These are phyloP conservation scores for Misgurnus anguillicaudatus DNA, from an alignment of 2,113 vertebrate genomes.

Conservation along the genomic window DNA sequence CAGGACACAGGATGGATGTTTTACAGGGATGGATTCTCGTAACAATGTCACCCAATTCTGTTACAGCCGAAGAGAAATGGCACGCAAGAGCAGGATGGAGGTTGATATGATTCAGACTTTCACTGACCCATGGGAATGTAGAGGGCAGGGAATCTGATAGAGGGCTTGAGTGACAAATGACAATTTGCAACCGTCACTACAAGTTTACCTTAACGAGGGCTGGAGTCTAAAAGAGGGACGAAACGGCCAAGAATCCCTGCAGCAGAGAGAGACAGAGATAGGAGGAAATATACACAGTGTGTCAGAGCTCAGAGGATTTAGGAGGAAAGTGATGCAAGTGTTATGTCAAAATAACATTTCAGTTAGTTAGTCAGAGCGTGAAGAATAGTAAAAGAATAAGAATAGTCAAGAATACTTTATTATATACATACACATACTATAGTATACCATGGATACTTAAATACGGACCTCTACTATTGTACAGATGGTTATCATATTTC, in stretches of 20 bases:
- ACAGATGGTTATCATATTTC: no score
- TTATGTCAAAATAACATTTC: not conserved
- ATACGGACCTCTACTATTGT: no score
- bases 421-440: no score
- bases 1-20: not conserved
- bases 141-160: conserved; percentile 37
- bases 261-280: conserved; percentile 62
- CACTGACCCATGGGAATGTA: conserved; percentile 30
- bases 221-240: conserved; percentile 80
- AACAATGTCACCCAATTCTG: not conserved
- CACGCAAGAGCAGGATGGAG: conserved; percentile 26
- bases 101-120: conserved; percentile 23
- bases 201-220: conserved; percentile 77
- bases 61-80: not conserved
- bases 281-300: conserved; percentile 14
- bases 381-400: no score
- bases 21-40: not conserved
- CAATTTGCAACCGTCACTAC: conserved; percentile 20
- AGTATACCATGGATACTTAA: no score
- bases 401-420: no score
- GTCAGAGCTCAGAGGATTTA: not conserved
- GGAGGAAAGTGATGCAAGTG: not conserved
- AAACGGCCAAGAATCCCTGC: conserved; percentile 80
- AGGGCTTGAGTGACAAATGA: conserved; percentile 53
- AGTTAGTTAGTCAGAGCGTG: no score